Base-by-base conservation (phyloP, 2,888 invertebrate genomes). In the Stenchaetothrips biformis region DNA sequence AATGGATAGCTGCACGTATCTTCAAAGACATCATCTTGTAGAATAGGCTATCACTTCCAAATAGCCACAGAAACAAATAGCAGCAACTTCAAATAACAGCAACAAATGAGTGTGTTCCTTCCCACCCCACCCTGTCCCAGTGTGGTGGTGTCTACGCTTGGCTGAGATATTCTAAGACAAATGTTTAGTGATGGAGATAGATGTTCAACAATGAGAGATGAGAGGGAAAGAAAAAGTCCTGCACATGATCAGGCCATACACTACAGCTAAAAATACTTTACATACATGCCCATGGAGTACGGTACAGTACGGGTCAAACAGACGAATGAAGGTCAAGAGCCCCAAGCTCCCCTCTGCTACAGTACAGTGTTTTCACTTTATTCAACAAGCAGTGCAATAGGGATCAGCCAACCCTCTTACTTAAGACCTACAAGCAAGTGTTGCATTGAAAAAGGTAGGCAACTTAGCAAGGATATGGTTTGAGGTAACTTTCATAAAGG, bases 351-450 rank as follows among this genome's bases (percentile, higher is more conserved):
- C 67, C 21, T 74, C 21, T 11, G 67, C 67, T 74, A 74, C 67
- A 74, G 67, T 74, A 74, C 67, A 25, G 67, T 74, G 67, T 74
- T n/a, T 67, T 74, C 67, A 74, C 7, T 74, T 74, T 21, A 25
- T 21, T 67, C 67, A 74, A 74, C 67, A 74, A 74, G 67, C 67
- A 74, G 67, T 74, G 67, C 67, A 74, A 74, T 74, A 74, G 67
- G 67, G 67, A 74, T 74, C 67, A 74, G 67, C 67, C 67, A 74
- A 74, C 67, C 67, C 67, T 74, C 67, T 74, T 74, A 74, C 67
- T 11, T 25, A 74, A 25, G 67, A 74, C 67, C 67, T 74, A 74
- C 67, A 74, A 74, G 67, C 67, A 74, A 11, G 67, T 74, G 67
- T 74, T 74, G 67, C 67, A 74, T 74, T 21, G 67, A 74, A 74